A percentile compares a stretch with the other conserved stretches of the same genome.
Conservation (phyloP, 2,888 invertebrate species). For the Hesperia comma region DNA sequence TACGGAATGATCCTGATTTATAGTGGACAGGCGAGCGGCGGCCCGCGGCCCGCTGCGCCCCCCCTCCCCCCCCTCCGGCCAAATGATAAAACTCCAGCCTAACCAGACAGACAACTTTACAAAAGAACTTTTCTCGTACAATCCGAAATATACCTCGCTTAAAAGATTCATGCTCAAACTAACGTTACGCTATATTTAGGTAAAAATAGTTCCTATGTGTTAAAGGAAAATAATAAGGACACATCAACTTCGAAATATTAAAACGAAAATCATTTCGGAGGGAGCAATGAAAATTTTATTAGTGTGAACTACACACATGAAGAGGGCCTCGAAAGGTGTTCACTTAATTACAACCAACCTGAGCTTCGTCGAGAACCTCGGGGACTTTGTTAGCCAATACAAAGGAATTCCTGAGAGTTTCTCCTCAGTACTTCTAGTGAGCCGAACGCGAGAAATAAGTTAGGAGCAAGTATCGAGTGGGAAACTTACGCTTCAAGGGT, state of each 20-base stretch:
- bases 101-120: slow-evolving; percentile 18
- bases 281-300: too few species aligned
- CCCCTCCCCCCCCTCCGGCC: not conserved
- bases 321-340: not conserved
- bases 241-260: too few species aligned
- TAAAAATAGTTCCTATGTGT: too few species aligned
- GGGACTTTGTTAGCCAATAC: not conserved
- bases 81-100: slow-evolving; percentile 32
- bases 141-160: not conserved
- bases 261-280: too few species aligned
- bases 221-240: too few species aligned
- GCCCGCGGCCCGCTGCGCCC: not conserved
- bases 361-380: not conserved
- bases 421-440: not conserved
- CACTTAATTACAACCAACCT: not conserved
- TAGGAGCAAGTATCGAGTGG: not conserved
- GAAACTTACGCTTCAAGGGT: not conserved
- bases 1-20: slow-evolving; percentile 27
- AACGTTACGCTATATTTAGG: not conserved
- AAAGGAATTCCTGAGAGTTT: not conserved
- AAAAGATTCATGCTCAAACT: not conserved
- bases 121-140: slow-evolving; percentile 9
- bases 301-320: too few species aligned
- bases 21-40: slow-evolving; percentile 14
- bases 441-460: not conserved